These are phyloP conservation scores for Shinisaurus crocodilurus DNA, from an alignment of 2,113 vertebrate species.

Conservation along the genomic window DNA sequence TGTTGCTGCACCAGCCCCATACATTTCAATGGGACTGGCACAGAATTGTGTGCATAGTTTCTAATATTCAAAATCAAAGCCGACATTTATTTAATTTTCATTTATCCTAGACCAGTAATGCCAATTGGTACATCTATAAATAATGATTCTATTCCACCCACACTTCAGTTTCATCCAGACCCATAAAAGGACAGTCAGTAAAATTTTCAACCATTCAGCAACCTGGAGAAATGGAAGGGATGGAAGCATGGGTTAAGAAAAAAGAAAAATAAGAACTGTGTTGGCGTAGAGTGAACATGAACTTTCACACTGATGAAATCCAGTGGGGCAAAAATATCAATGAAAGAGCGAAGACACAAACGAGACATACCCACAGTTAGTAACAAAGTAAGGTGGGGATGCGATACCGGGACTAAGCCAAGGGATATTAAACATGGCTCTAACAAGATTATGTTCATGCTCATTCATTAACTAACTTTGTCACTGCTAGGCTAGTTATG, in stretches of 20 bases:
- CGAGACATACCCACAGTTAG: slow-evolving; percentile 40
- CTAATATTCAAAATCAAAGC: background rate
- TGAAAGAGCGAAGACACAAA: slow-evolving; percentile 58
- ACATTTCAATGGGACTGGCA: background rate
- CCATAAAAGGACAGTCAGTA: slow-evolving; percentile 29
- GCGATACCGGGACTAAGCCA: slow-evolving; percentile 9
- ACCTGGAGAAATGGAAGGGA: slow-evolving; percentile 51
- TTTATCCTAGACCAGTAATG: too few relatives aligned
- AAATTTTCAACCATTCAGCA: slow-evolving; percentile 56
- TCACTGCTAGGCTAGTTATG: background rate
- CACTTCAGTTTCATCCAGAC: background rate
- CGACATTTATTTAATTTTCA: background rate
- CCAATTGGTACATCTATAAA: background rate
- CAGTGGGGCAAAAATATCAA: slow-evolving; percentile 42
- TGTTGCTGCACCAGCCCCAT: background rate
- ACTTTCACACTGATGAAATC: slow-evolving; percentile 74
- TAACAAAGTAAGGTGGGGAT: slow-evolving; percentile 44
- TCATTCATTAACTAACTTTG: background rate
- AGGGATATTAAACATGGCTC: background rate
- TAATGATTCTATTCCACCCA: background rate
- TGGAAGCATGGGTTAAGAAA: slow-evolving; percentile 68
- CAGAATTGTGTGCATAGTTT: background rate
- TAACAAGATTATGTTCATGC: background rate
- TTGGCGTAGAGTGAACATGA: slow-evolving; percentile 88
- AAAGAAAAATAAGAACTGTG: slow-evolving; percentile 68